Percentiles rank a stretch among this genome's conserved stretches.
Evolutionary conservation across 2,797 vertebrate genomes (phyloP).

Genomic region (Apodemus agrarius): DNA sequence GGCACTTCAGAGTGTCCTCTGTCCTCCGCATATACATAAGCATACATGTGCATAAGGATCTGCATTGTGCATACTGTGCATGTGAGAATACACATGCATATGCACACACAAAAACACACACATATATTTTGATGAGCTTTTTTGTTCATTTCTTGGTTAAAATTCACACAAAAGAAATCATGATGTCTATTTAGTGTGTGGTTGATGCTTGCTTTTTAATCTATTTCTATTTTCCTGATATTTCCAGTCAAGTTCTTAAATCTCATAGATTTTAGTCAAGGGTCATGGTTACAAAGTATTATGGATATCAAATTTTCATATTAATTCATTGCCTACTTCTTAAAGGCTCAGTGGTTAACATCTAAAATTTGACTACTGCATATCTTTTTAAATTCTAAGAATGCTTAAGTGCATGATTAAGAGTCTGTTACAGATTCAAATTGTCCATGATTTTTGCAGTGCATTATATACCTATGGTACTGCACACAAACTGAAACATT

Average conservation of each 20-base stretch:
- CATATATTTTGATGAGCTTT: neutral
- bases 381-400: neutral
- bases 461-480: accelerated
- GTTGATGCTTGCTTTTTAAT: neutral
- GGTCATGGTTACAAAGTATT: neutral
- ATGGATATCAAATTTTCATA: neutral
- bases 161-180: accelerated
- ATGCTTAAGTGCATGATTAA: neutral
- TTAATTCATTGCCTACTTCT: conserved; percentile 8
- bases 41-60: too few relatives aligned
- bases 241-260: neutral
- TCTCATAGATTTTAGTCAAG: neutral
- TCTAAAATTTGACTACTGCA: neutral
- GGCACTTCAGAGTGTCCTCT: neutral
- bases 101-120: neutral
- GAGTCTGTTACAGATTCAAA: neutral
- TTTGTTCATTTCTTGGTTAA: neutral
- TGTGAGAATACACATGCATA: neutral
- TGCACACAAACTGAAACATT: neutral
- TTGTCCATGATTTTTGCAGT: neutral
- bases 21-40: neutral
- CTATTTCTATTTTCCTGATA: neutral
- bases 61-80: too few relatives aligned
- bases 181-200: neutral
- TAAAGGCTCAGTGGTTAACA: neutral